Base-by-base conservation (phyloP, 1,140 invertebrate species). In the Trachelipus rathkii region DNA sequence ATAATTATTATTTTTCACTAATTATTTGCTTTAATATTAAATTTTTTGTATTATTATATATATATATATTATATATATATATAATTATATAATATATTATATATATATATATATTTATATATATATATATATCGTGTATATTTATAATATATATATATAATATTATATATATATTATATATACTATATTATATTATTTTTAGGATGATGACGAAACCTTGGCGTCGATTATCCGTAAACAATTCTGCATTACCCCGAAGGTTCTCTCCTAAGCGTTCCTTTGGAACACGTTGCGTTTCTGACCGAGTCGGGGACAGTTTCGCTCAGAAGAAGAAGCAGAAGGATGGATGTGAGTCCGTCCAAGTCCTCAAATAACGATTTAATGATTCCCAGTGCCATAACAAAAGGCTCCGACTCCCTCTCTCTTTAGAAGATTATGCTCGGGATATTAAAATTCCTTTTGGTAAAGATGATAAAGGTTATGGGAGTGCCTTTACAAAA, bases 251-350 rank as follows among this genome's bases (percentile, higher is more conserved):
- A 3, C 50, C 68, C 10, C 33, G 33, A 33, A 33, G 33, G 1
- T 33, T 6, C 46, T 24, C 73, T 77, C 45, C 73, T 73, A 72
- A 80, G 71, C 45, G 77, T 76, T 67, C 77, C 82, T 24, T 92
- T 92, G 11, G 95, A 95, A 82, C 93, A 95, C 83, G 93, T 95
- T 0, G 93, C 93, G 0, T 95, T 95, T 79, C 85, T 95, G 6
- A 93, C 94, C 86, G 92, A 82, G 92, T 92, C 2, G 92, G 93
- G 80, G 92, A 94, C 73, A 92, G 92, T 82, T 83, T 91, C 66
- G 89, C 89, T 50, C 88, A 90, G 43, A n/a, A 68, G 11, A 43
- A 77, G 11, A 0, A 43, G 8, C 60, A 45, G 73, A 23, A 53
- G 44, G 24, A 53, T n/a, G 78, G 13, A 60, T 19, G 50, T 60